Evolutionary conservation across 2,797 vertebrate genomes (phyloP).

Genomic region (Sebastes oblongus): DNA sequence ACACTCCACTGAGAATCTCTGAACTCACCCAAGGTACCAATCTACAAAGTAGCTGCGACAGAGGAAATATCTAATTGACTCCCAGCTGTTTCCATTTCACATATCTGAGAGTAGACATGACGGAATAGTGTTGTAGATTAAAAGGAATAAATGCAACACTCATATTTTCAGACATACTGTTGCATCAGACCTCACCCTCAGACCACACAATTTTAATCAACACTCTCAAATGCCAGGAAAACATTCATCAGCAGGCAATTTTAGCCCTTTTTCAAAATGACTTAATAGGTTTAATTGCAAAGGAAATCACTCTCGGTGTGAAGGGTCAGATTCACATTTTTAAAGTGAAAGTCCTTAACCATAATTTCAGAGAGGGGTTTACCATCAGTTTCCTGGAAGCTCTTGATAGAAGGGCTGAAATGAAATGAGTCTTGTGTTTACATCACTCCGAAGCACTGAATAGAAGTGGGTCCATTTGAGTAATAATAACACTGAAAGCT

Average conservation of each 20-base stretch:
- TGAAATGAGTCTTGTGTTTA: not conserved
- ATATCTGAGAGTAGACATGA: conserved; percentile 23
- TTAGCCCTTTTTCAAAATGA: conserved; percentile 43
- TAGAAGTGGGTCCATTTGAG: conserved; percentile 18
- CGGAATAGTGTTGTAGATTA: conserved; percentile 9
- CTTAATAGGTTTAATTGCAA: conserved; percentile 54
- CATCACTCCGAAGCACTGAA: not conserved
- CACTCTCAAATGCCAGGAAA: conserved; percentile 32
- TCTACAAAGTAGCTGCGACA: conserved; percentile 51
- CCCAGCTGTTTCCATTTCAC: conserved; percentile 68
- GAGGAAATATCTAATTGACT: conserved; percentile 58
- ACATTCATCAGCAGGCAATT: conserved; percentile 14
- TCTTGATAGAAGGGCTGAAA: not conserved
- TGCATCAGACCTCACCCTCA: conserved; percentile 8
- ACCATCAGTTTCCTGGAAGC: not conserved
- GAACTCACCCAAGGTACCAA: conserved; percentile 46
- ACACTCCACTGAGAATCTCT: conserved; percentile 44
- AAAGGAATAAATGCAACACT: conserved; percentile 33
- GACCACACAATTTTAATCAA: conserved; percentile 42
- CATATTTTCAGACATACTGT: not conserved
- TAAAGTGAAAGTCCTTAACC: conserved; percentile 25
- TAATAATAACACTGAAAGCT: conserved; percentile 30
- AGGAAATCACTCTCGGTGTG: conserved; percentile 39
- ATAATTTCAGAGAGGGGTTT: conserved; percentile 12
- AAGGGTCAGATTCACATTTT: conserved; percentile 42